Evolutionary conservation across 2,888 invertebrate genomes (phyloP).

Genomic region (Cephus runcator): DNA sequence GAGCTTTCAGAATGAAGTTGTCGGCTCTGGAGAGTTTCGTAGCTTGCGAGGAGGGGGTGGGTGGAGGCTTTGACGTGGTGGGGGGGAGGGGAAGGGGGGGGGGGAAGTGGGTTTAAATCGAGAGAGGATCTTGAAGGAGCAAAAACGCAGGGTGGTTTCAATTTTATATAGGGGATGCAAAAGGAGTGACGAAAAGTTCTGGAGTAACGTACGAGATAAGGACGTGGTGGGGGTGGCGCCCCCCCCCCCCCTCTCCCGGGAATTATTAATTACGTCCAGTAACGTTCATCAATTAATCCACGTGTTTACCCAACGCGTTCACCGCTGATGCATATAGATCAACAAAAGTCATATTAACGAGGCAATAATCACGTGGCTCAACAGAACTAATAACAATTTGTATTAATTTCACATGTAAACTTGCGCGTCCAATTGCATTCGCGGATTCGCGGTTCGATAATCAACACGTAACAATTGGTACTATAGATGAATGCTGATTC

Average conservation of each 20-base stretch:
- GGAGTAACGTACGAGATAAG: neutral
- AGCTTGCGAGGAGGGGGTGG: neutral
- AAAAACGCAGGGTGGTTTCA: too few relatives aligned
- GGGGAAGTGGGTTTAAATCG: too few relatives aligned
- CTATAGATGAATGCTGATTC: too few relatives aligned
- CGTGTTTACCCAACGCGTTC: neutral
- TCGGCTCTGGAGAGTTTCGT: neutral
- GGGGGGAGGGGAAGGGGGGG: too few relatives aligned
- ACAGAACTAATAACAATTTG: slow-evolving; percentile 44
- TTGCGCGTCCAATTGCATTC: slow-evolving; percentile 31
- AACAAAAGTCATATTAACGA: slow-evolving; percentile 46
- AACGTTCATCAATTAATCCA: neutral
- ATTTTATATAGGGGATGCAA: neutral
- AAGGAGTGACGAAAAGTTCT: neutral
- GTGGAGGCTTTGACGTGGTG: too few relatives aligned
- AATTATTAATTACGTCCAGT: neutral
- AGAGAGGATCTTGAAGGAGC: too few relatives aligned
- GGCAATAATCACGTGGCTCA: slow-evolving; percentile 39
- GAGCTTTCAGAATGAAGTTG: slow-evolving; percentile 1
- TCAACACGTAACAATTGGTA: slow-evolving; percentile 42
- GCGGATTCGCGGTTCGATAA: slow-evolving; percentile 28
- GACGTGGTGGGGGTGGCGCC: neutral
- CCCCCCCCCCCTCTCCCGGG: too few relatives aligned
- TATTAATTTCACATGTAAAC: slow-evolving; percentile 49
- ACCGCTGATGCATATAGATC: neutral